phyloP scores from a whole-genome alignment of 2,888 invertebrate species.

The Eupithecia subumbrata region DNA sequence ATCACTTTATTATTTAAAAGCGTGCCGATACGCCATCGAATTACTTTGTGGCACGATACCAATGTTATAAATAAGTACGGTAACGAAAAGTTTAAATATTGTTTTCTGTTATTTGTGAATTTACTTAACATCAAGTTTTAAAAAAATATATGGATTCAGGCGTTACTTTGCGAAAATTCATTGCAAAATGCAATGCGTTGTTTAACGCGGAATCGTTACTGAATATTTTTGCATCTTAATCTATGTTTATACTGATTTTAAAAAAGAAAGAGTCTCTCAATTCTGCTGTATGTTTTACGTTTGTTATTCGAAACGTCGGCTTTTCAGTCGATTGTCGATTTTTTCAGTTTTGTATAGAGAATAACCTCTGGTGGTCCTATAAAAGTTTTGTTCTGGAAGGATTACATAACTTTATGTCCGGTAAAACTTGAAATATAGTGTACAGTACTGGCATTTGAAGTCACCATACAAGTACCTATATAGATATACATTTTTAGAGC shows the following conservation, averaged over 20 bases:
- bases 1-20: slow-evolving; percentile 58
- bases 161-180: no score
- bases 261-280: no score
- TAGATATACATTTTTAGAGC: no score
- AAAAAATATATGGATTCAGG: not conserved
- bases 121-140: not conserved
- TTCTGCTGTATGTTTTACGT: not conserved
- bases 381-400: no score
- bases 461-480: no score
- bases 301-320: not conserved
- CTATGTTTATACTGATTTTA: no score
- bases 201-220: no score
- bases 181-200: no score
- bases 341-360: not conserved
- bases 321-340: not conserved
- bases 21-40: slow-evolving; percentile 47
- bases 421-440: not conserved
- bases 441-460: not conserved
- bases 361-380: not conserved
- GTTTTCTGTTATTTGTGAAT: not conserved
- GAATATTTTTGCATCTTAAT: no score
- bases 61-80: not conserved
- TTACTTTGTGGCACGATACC: not conserved
- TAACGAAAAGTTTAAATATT: not conserved
- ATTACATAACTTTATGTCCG: no score